Evolutionary conservation across 2,113 vertebrate species (phyloP), one percentile per base, ranked within the genome.

Genomic region (Lontra canadensis): DNA sequence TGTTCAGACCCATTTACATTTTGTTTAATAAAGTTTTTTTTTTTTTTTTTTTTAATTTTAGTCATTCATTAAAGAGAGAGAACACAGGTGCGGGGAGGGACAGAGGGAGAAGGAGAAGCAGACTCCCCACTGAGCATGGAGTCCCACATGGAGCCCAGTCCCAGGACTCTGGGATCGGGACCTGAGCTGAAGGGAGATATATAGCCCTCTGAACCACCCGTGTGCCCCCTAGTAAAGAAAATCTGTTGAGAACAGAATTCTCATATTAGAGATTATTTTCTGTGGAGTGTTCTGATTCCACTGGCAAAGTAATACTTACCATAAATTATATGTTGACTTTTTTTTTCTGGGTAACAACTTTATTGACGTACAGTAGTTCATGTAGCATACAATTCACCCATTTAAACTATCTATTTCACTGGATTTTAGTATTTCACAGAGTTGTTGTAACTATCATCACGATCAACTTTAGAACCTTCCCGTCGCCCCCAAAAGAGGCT

Each of bases 321-420:
- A 14, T 63, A 74, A 34, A 52, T 78, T 93, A 81, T 57, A 59
- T 76, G 21, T 71, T 83, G 55, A n/a, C 44, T 59, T 69, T 47
- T 84, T 25, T 71, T 71, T 93, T 81, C 79, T 73, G 67, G 44
- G 21, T 34, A 57, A 11, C n/a, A 34, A 26, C 36, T 82, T 86
- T 73, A 78, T 90, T 82, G 39, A 55, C 15, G 67, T 87, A 29
- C n/a, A 93, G 67, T 93, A 93, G 61, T 93, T 88, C 21, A 63
- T 10, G 17, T 76, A 3, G 7, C 36, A 23, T 42, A 39, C 6
- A 88, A 0, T 91, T 82, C 18, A 61, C 44, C 44, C 12, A 29
- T 81, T 79, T 84, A 65, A 85, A 49, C 3, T 81, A 6, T 26
- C 34, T 15, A 31, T 69, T 90, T 96, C 61, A 59, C 0, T 59